Evolutionary conservation across 2,888 invertebrate genomes (phyloP), one percentile per base, ranked within the genome.

Genomic region (Heliconius ethilla): DNA sequence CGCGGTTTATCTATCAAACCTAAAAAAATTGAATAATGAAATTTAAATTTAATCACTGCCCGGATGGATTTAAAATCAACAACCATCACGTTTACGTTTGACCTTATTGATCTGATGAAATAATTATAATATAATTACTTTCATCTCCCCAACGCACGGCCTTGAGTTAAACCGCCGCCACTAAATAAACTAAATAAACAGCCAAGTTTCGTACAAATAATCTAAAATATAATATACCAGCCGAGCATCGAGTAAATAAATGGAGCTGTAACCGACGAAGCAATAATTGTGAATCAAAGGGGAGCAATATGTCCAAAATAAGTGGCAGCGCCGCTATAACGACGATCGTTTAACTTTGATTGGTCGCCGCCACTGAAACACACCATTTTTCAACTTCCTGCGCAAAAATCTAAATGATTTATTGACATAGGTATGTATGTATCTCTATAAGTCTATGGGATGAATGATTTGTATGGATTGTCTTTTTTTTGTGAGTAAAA

Each of bases 341-440:
- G 83, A 82, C 69, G 65, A 79, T 78, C 85, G 81, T 84, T 85
- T 86, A 85, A 85, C 82, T 85, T 82, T 84, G 87, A 86, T 85
- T 84, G 85, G 83, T 82, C 76, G 76, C 75, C 66, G 77, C 75
- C 78, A 72, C 80, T 59, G 27, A 63, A 75, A 76, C 59, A 75
- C 37, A 73, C 74, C n/a, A 55, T 72, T 72, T 72, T 72, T 72
- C 72, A 59, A 72, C 72, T 72, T 59, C 72, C 72, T 37, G 59
- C 33, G 15, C 37, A 72, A 72, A 59, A 59, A 72, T 33, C 29
- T 72, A 59, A 37, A 72, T 55, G 59, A 59, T 72, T 72, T 59
- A 72, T 55, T 25, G 51, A 33, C 55, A 13, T n/a, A n/a, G 0
- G n/a, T 37, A 67, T 37, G n/a, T 67, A 33, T 18, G 0, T 22